phyloP scores from a whole-genome alignment of 2,113 vertebrate species.

The Halcyon senegalensis region DNA sequence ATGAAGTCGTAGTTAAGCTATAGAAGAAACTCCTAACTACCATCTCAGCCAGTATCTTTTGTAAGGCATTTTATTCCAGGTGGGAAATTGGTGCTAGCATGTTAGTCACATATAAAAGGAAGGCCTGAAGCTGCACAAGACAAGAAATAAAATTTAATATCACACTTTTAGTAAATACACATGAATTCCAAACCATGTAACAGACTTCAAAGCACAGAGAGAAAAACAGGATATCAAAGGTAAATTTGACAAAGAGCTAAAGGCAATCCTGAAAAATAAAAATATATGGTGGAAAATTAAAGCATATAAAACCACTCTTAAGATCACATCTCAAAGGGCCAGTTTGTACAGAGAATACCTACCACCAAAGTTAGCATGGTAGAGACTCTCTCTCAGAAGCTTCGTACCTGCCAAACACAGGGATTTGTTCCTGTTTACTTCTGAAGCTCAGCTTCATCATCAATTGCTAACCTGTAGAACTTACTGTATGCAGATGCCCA shows the following conservation, averaged over 20 bases:
- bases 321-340: neutral
- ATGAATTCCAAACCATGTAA: neutral
- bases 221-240: neutral
- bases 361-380: neutral
- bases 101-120: neutral
- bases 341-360: neutral
- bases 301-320: neutral
- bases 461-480: neutral
- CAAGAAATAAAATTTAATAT: slow-evolving; percentile 1
- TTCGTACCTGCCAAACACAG: fast-evolving
- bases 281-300: slow-evolving; percentile 6
- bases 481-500: neutral
- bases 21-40: neutral
- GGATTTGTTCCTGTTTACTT: neutral
- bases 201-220: slow-evolving; percentile 10
- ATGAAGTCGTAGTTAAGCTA: neutral
- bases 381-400: neutral
- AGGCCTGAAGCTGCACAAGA: neutral
- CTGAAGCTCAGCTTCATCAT: neutral
- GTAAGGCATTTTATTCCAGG: neutral
- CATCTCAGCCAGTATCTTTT: neutral
- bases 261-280: slow-evolving; percentile 31
- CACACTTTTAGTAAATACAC: slow-evolving; percentile 10
- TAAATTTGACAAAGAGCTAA: neutral
- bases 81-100: neutral